Base-by-base conservation (phyloP, 2,113 vertebrate genomes). In the Raja brachyura region DNA sequence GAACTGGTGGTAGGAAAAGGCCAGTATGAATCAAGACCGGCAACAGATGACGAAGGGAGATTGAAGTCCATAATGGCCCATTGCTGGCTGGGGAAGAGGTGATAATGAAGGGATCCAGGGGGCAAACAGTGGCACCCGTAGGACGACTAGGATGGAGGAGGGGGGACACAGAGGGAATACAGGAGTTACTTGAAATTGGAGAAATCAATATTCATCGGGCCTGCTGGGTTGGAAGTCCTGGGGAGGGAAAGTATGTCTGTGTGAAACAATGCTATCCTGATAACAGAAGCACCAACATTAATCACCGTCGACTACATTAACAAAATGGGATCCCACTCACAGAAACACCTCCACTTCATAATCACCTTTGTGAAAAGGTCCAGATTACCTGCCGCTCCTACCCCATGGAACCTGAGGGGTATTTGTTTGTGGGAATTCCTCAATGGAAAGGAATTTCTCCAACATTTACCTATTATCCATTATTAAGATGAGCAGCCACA, bases 381-480 rank as follows among this genome's bases (percentile, higher is more conserved):
- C 28, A 66, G 63, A 88, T 88, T 2, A 66, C 31, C 61, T 31
- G 63, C 83, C 83, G 14, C 54, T 59, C 56, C 81, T 14, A 86
- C 78, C 20, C 48, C 28, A 31, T 88, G 28, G 59, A 88, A 63
- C 83, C 83, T 88, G 59, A 63, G 13, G 56, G 59, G 28, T 31
- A 88, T 88, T 88, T n/a, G 59, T 88, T 63, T 63, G 83, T 66
- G 83, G 18, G 59, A 88, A 88, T 88, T 31, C 13, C 59, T 88
- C 83, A 31, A 14, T 16, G 18, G 59, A 5, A 88, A 13, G 16
- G 28, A 16, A 31, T 88, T 13, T 31, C 59, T 18, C 28, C 59
- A 88, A 6, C 28, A 63, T 16, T 86, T 86, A 61, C 83, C 28
- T 31, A 59, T 85, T 85, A 59, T 28, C 81, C 11, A n/a, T 20